Evolutionary conservation across 2,888 invertebrate species (phyloP), one percentile per base, ranked within the genome.

Genomic region (Tenthredo livida): DNA sequence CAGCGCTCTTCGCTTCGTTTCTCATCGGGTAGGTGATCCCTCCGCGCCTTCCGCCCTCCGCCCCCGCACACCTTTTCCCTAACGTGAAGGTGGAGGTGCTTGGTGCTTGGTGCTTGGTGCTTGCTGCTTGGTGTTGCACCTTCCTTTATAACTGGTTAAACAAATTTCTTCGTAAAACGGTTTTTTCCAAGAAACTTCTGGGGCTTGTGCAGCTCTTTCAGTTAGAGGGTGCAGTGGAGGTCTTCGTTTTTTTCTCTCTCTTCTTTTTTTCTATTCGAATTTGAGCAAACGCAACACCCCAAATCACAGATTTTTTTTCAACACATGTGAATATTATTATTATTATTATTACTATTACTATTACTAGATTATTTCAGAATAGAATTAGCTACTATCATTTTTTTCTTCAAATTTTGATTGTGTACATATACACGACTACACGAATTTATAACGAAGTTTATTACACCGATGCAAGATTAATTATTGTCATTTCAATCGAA

Each of bases 81-180:
- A 87, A 29, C 86, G 87, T 85, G 85, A 88, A 87, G 88, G 87
- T 88, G 87, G 86, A 85, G 88, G 87, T 29, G 29, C 29, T 29
- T 7, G 37, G 86, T 88, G 89, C 86, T 86, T 86, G 86, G n/a
- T 54, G 54, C 54, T 54, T n/a, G 54, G 86, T 86, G 87, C 86
- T 86, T 86, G 86, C 7, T 54, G 54, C 54, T 54, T n/a, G 54
- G 86, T 86, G 87, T 89, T 89, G 88, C 89, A 88, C 89, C 89
- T 90, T 88, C 87, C 88, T 89, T 89, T 90, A 88, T 88, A 90
- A 90, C 89, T 88, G 90, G 89, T 91, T 90, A 90, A 91, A 91
- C 90, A 91, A 91, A 92, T 91, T 92, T 91, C 89, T 87, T 87
- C 88, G 89, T 89, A 89, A 90, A 90, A 90, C 86, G 86, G 86